Evolutionary conservation across 2,797 vertebrate genomes (phyloP), one percentile per base, ranked within the genome.

Genomic region (Cyclopterus lumpus): DNA sequence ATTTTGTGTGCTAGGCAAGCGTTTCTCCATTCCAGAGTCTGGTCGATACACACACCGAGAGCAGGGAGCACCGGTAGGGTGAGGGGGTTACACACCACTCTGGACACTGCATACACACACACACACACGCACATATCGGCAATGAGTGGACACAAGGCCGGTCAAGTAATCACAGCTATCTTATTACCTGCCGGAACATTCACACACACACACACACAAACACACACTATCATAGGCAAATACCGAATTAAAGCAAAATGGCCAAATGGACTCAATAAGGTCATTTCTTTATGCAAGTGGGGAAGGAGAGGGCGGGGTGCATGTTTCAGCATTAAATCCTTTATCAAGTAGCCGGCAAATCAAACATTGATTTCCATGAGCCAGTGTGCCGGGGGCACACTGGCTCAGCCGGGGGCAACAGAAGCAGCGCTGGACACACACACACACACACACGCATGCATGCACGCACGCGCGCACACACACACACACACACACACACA

Each of bases 1-100:
- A 95, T 95, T 95, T 93, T 93, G 91, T 90, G 90, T 89, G 93
- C 92, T 92, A 86, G 88, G 86, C 93, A 91, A 92, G 86, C 92
- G 73, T 93, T 93, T 93, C 92, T 94, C 93, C 93, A 91, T 93
- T 93, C 91, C 92, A 91, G 81, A 86, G 89, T 75, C 77, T 89
- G 94, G 93, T 95, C 94, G 92, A 95, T 95, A 94, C 86, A 49
- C 67, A 77, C 49, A 24, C 49, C 1, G 22, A 53, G 49, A 53
- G 49, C 80, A 75, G 73, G 86, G 80, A 80, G 83, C 67, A 82
- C 67, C 22, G 64, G 58, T 26, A 6, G 71, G 62, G 18, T 18
- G 67, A 34, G 77, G 69, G 83, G 81, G 80, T 64, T 88, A 73
- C 67, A 88, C 89, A 88, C 85, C 85, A 71, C 88, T 83, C 83